These are phyloP conservation scores for Muricea muricata DNA, from an alignment of 92 coral and sea anemone genomes.

Conservation along the genomic window DNA sequence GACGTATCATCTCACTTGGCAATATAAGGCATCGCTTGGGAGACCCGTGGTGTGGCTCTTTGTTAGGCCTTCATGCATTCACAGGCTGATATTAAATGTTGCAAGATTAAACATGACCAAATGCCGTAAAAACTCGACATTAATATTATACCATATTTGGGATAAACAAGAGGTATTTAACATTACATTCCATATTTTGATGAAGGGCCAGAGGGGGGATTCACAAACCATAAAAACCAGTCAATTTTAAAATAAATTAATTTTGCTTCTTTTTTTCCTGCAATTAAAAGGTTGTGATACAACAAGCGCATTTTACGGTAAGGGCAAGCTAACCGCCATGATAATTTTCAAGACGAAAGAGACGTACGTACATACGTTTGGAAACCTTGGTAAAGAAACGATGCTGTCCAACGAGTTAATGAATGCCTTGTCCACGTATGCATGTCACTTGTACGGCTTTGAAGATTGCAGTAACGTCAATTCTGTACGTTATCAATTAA, in stretches of 20 bases:
- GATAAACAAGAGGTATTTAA: no score
- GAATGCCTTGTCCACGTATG: not conserved
- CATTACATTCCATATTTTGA: no score
- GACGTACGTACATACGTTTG: not conserved
- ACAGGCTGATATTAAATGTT: slow-evolving; percentile 16
- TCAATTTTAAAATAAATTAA: no score
- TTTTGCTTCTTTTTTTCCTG: not conserved
- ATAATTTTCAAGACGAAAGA: not conserved
- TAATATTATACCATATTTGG: no score
- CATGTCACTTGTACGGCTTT: no score
- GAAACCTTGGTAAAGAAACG: not conserved
- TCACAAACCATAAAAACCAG: no score
- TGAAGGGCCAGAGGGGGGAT: no score
- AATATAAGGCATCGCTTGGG: not conserved
- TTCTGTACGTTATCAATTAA: not conserved
- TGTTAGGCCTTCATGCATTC: slow-evolving; percentile 31
- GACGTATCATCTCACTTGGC: not conserved
- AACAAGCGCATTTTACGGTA: not conserved
- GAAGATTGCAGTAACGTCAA: no score
- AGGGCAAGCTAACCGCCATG: not conserved
- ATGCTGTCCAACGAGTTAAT: not conserved
- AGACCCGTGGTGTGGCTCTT: slow-evolving; percentile 27
- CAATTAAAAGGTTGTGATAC: not conserved
- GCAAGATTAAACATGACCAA: not conserved
- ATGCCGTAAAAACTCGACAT: no score